Evolutionary conservation across 2,113 vertebrate species (phyloP).

Genomic region (Ranitomeya variabilis): DNA sequence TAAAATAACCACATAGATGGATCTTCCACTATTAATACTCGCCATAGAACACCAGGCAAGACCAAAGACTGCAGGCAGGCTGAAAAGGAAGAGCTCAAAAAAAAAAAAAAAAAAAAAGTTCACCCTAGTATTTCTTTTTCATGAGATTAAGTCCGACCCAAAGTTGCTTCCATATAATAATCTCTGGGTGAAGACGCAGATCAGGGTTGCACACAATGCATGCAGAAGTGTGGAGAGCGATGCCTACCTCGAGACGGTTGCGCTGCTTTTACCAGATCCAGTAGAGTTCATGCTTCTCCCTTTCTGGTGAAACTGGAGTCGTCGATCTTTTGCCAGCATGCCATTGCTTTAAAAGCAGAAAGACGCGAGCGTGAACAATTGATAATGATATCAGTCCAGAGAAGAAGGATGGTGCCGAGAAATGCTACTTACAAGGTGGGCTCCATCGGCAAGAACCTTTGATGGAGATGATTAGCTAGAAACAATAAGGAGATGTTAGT

Average conservation of each 20-base stretch:
- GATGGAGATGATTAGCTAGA: constrained; percentile 83
- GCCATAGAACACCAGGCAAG: not conserved
- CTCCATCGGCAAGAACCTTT: constrained; percentile 72
- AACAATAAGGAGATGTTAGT: constrained; percentile 58
- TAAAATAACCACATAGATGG: no score
- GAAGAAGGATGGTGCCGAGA: constrained; percentile 28
- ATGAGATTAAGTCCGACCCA: no score
- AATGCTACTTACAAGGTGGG: constrained; percentile 70
- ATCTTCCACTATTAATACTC: not conserved
- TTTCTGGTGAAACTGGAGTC: constrained; percentile 87
- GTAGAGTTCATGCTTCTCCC: constrained; percentile 96
- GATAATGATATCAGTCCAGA: not conserved
- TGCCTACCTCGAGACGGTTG: constrained; percentile 91
- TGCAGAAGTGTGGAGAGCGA: not conserved
- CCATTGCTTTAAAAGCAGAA: constrained; percentile 71
- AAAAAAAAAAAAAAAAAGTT: no score
- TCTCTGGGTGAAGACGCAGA: no score
- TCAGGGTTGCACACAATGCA: no score
- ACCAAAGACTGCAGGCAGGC: no score
- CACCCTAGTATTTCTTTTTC: no score
- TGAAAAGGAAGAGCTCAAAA: no score
- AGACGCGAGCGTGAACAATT: constrained; percentile 32
- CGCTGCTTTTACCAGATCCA: constrained; percentile 93
- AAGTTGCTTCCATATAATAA: no score
- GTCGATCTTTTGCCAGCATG: constrained; percentile 83